Conservation (phyloP, 1,140 invertebrate species). For the Sesamia nonagrioides region DNA sequence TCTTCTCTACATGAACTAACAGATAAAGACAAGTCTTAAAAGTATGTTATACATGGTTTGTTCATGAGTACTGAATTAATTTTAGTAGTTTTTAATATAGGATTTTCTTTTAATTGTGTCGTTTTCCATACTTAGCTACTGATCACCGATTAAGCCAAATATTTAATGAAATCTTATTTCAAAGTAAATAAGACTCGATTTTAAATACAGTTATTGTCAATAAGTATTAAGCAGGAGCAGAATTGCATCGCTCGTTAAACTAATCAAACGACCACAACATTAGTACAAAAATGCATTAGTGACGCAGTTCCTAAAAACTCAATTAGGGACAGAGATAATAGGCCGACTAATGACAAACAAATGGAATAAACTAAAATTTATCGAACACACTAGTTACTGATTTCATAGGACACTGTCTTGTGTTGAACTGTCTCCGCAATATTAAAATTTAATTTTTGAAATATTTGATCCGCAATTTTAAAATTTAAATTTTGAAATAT, state of each 20-base stretch:
- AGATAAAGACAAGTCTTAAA: no score
- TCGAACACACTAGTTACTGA: slow-evolving; percentile 50
- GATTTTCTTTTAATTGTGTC: no score
- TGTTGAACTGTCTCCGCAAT: slow-evolving; percentile 35
- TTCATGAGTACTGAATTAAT: no score
- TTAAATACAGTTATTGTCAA: no score
- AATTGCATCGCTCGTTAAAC: slow-evolving; percentile 32
- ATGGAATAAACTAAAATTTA: slow-evolving; percentile 73
- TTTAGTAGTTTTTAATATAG: no score
- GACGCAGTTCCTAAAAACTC: slow-evolving; percentile 75
- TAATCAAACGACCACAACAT: slow-evolving; percentile 41
- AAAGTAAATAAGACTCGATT: no score
- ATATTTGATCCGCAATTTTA: slow-evolving; percentile 13
- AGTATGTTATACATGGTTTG: no score
- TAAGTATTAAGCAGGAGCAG: not conserved
- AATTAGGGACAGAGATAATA: slow-evolving; percentile 78
- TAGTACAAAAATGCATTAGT: slow-evolving; percentile 65
- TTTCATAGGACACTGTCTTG: slow-evolving; percentile 44
- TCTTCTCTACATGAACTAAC: no score
- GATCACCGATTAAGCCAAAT: no score
- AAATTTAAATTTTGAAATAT: slow-evolving; percentile 9
- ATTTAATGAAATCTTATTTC: no score
- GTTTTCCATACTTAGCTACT: no score
- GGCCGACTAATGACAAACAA: slow-evolving; percentile 78
- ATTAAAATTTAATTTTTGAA: slow-evolving; percentile 1